Evolutionary conservation across 2,113 vertebrate species (phyloP), one percentile per base, ranked within the genome.

Genomic region (Anser cygnoides): DNA sequence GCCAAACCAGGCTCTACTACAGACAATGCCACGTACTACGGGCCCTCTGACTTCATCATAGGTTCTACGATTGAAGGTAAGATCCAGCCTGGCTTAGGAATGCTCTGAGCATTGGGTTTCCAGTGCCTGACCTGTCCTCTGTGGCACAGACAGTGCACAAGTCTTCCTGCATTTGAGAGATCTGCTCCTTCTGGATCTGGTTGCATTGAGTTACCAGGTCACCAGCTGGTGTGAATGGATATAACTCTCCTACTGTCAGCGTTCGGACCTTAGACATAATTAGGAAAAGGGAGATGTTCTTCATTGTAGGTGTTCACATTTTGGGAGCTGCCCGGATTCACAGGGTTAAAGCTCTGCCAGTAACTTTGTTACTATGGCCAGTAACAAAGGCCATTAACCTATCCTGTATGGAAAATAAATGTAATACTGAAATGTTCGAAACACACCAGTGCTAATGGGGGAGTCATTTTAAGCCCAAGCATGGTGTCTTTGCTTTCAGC

Each of bases 21-120:
- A 61, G 98, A 99, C 9, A 97, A 98, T n/a, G 98, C 98, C 1
- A 49, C 62, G 3, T 99, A 98, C 95, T 99, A 99, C 41, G 92
- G 97, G 23, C 98, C 99, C 13, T 97, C 97, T 21, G 99, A 99
- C 96, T 97, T 99, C 49, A 98, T 96, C 73, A 99, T 99, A 1
- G 99, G 99, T 76, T 96, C 98, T 55, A 98, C 96, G 29, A 88
- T 99, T 85, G 98, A 99, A 43, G 98, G 99, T 99, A 98, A 96
- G 94, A 79, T 22, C n/a, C n/a, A 79, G 23, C 29, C 44, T 67
- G 67, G 11, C 29, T 37, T 62, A 49, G 14, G 41, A 72, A 61
- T 12, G 13, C 11, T 62, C 22, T 15, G n/a, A 89, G 67, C 10
- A 9, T 11, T 43, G 31, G 31, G 4, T 50, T 57, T 65, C 37